These are phyloP conservation scores for Heliocidaris erythrogramma DNA, from an alignment of 35 echinoderm and acorn worm genomes.

Conservation along the genomic window DNA sequence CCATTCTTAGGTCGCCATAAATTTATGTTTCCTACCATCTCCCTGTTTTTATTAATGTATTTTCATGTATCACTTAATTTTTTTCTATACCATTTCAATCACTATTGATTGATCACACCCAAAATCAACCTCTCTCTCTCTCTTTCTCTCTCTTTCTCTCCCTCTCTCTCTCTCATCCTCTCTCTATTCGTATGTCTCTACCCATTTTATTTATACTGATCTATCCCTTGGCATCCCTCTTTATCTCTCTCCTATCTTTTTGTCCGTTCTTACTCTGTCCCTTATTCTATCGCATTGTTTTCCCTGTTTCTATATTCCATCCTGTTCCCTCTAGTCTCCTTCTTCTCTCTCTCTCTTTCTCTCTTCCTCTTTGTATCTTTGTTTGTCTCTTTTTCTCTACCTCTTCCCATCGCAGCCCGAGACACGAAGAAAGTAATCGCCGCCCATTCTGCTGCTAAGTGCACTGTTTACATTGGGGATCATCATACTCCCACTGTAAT, in stretches of 20 bases:
- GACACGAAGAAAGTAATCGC: not conserved
- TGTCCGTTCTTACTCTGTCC: too few species aligned
- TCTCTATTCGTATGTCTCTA: too few species aligned
- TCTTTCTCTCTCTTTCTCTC: not conserved
- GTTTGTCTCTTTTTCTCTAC: not conserved
- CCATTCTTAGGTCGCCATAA: not conserved
- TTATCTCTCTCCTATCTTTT: too few species aligned
- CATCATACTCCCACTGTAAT: not conserved
- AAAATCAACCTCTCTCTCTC: not conserved
- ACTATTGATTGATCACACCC: too few species aligned
- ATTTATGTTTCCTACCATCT: not conserved
- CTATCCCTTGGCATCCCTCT: too few species aligned
- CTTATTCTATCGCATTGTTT: too few species aligned
- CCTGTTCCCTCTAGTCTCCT: not conserved
- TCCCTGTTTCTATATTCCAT: too few species aligned
- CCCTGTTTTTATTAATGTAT: not conserved
- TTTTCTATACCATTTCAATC: too few species aligned
- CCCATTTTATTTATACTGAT: too few species aligned
- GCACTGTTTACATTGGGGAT: conserved; percentile 15
- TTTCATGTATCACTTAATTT: not conserved
- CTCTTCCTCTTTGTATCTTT: not conserved
- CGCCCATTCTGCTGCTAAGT: not conserved
- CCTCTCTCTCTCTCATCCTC: too few species aligned
- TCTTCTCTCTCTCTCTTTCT: not conserved
- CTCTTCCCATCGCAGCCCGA: not conserved